Evolutionary conservation across 2,888 invertebrate genomes (phyloP), one percentile per base, ranked within the genome.

Genomic region (Aleiodes testaceus): DNA sequence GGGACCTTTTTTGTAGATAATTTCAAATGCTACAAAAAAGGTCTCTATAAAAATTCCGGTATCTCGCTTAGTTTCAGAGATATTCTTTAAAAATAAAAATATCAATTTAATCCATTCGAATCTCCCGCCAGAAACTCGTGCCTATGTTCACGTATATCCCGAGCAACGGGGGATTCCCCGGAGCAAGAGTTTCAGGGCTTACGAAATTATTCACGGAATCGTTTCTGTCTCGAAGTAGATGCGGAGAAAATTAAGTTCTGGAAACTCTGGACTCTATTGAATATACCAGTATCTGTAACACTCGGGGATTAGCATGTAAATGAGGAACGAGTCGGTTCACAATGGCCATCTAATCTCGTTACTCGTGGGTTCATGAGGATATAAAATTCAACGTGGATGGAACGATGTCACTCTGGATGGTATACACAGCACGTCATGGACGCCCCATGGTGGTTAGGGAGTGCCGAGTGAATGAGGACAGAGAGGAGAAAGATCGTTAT

Each of bases 261-360:
- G 36, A 11, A 9, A 36, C 7, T 9, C 11, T 36, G 2, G 6
- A 36, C 5, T 36, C 36, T 26, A 45, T 45, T 55, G 18, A 55
- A 67, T 44, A 67, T 30, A 30, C 55, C 42, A 36, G 36, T 36
- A 36, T 36, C 59, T 53, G 36, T 36, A 59, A 69, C 53, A 66
- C 36, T 65, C n/a, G 66, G 72, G 79, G 81, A 84, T 85, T 85
- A 85, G 81, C 83, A 84, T 84, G 83, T 81, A 83, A 84, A 84
- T 82, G 82, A 82, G 80, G 77, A 78, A 76, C 66, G 75, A 82
- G 78, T 68, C 73, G 61, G 76, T 76, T 79, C 81, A 82, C 83
- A 82, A 82, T 82, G 80, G 45, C 78, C 64, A 76, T 79, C 79
- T 84, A 84, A 84, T 84, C 82, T 84, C 79, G 80, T 83, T 82